These are phyloP conservation scores for Bombylius discolor DNA, from an alignment of 2,888 invertebrate species.

Conservation along the genomic window DNA sequence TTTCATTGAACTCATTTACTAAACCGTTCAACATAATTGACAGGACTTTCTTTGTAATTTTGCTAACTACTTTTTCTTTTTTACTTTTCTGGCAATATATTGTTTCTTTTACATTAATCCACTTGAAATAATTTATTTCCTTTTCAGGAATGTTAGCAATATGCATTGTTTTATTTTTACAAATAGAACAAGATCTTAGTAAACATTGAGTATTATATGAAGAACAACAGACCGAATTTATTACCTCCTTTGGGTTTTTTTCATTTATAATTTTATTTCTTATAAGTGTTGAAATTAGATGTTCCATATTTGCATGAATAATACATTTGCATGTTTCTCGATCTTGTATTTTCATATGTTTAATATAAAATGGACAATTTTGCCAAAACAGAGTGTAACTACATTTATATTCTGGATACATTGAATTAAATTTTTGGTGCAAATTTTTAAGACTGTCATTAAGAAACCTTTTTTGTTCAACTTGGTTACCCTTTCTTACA, in stretches of 20 bases:
- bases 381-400: background rate
- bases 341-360: background rate
- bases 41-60: background rate
- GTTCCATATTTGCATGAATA: background rate
- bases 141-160: background rate
- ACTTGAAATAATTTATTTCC: background rate
- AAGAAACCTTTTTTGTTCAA: background rate
- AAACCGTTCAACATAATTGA: background rate
- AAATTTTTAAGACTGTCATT: background rate
- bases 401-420: background rate
- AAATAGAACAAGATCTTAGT: background rate
- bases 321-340: background rate
- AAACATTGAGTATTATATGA: background rate
- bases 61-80: background rate
- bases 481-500: background rate
- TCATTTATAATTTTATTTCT: background rate
- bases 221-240: background rate
- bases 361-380: background rate
- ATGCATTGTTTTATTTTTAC: background rate
- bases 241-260: background rate
- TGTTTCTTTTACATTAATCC: background rate
- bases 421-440: background rate
- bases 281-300: background rate
- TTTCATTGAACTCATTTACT: background rate
- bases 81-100: background rate